Conservation (phyloP, 1,140 invertebrate genomes). For the Drosophila tropicalis region DNA sequence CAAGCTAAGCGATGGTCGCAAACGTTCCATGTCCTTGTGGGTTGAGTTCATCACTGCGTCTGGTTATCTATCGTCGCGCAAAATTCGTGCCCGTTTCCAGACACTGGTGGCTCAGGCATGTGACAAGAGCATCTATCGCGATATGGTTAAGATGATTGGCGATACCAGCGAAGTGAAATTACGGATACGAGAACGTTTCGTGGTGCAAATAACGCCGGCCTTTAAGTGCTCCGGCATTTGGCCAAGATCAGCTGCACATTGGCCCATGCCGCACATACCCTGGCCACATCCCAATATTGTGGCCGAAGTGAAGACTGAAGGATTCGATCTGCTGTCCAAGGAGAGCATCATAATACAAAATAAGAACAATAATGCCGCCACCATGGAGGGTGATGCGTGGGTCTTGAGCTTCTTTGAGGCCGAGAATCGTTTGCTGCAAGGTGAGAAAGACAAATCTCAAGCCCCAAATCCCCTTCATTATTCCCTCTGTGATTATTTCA, state of each 20-base stretch:
- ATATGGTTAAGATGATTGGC: constrained; percentile 96
- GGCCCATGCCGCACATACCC: constrained; percentile 94
- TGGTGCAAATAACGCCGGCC: constrained; percentile 96
- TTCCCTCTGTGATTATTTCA: constrained; percentile 6
- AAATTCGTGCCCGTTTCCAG: constrained; percentile 97
- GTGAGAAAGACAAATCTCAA: constrained; percentile 75
- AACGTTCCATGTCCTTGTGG: constrained; percentile 98
- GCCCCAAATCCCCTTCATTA: background rate
- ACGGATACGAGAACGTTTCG: constrained; percentile 94
- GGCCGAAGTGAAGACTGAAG: constrained; percentile 96
- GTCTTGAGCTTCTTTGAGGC: constrained; percentile 94
- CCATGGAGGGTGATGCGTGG: constrained; percentile 98
- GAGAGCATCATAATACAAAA: constrained; percentile 91
- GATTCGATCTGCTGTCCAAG: constrained; percentile 95
- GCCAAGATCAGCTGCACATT: constrained; percentile 96
- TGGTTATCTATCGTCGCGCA: constrained; percentile 96
- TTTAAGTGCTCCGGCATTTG: constrained; percentile 97
- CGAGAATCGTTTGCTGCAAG: constrained; percentile 92
- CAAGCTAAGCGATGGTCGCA: constrained; percentile 97
- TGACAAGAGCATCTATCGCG: constrained; percentile 96
- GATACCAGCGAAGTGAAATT: constrained; percentile 95
- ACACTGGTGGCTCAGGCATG: constrained; percentile 96
- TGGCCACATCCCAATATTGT: constrained; percentile 96
- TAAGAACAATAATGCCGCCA: constrained; percentile 88
- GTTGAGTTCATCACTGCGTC: constrained; percentile 99